Percentiles rank a stretch among this genome's conserved stretches.
These are phyloP conservation scores for Stichopus horrens DNA, from an alignment of 53 echinoderm and acorn worm species.

Conservation along the genomic window DNA sequence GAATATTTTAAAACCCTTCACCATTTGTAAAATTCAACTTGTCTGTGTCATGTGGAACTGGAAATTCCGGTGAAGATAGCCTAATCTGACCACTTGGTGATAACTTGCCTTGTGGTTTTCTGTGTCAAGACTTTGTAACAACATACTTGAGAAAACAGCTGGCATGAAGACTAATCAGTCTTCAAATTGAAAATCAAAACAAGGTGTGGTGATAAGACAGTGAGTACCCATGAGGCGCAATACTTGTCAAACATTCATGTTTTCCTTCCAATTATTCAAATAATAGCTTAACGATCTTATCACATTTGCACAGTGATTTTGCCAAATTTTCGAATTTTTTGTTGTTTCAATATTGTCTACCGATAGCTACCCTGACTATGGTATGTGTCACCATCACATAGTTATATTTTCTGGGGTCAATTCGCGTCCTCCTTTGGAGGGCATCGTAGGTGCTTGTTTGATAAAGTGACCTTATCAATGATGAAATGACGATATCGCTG, in stretches of 20 bases:
- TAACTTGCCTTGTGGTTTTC: too few species aligned
- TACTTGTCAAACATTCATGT: background rate
- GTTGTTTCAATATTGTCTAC: background rate
- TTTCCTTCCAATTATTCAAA: background rate
- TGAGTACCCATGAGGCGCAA: background rate
- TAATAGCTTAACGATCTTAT: background rate
- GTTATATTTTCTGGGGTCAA: background rate
- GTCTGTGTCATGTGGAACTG: too few species aligned
- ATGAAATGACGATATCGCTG: background rate
- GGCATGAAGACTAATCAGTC: background rate
- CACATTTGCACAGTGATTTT: background rate
- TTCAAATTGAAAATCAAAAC: background rate
- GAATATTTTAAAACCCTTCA: too few species aligned
- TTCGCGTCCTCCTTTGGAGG: background rate
- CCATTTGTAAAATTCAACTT: too few species aligned
- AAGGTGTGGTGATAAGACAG: background rate
- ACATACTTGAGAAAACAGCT: background rate
- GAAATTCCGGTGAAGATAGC: too few species aligned
- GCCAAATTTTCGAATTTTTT: background rate
- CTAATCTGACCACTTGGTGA: too few species aligned
- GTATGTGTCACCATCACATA: background rate
- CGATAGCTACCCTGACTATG: too few species aligned
- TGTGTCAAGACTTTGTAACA: too few species aligned
- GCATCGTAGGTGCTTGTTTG: background rate
- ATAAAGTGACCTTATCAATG: background rate